Evolutionary conservation across 1,140 invertebrate species (phyloP), one percentile per base, ranked within the genome.

Genomic region (Lerema accius): DNA sequence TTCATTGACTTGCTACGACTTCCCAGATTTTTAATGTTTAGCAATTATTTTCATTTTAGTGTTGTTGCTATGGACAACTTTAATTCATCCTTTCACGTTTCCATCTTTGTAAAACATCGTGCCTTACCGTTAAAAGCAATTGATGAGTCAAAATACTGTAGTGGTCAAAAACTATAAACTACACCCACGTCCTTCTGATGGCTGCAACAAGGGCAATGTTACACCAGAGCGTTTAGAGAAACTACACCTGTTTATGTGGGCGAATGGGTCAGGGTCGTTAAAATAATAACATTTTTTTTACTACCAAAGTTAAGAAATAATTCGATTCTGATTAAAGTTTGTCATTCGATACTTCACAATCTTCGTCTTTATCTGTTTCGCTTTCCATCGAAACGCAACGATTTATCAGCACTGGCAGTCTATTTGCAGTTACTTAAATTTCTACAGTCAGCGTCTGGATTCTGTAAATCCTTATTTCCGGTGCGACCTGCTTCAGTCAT

Each of bases 181-280:
- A 5, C 73, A 63, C 71, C 71, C 65, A 73, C 67, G 53, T 50
- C 46, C n/a, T n/a, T n/a, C n/a, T n/a, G n/a, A n/a, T n/a, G n/a
- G n/a, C n/a, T n/a, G n/a, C n/a, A n/a, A n/a, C n/a, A n/a, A n/a
- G n/a, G n/a, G n/a, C n/a, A n/a, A n/a, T 68, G 64, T 63, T 65
- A 67, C 65, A 71, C 69, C 56, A 63, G 64, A 45, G 59, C 63
- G 61, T 72, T 71, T 75, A 50, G 50, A 72, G 65, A 55, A 45
- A 60, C 58, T 17, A 80, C 81, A 88, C 83, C 85, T 88, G 85
- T 77, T 65, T 60, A 69, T 63, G 83, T 86, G 78, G 85, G 82
- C 73, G 83, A 74, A 59, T 56, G 39, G 60, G 66, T 69, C 74
- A 80, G 58, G 76, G 78, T 59, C 61, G 16, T 60, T 55, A 51